A percentile compares a stretch with the other conserved stretches of the same genome.
These are phyloP conservation scores for Fragum sueziense DNA, from an alignment of 2,888 invertebrate genomes.

Conservation along the genomic window DNA sequence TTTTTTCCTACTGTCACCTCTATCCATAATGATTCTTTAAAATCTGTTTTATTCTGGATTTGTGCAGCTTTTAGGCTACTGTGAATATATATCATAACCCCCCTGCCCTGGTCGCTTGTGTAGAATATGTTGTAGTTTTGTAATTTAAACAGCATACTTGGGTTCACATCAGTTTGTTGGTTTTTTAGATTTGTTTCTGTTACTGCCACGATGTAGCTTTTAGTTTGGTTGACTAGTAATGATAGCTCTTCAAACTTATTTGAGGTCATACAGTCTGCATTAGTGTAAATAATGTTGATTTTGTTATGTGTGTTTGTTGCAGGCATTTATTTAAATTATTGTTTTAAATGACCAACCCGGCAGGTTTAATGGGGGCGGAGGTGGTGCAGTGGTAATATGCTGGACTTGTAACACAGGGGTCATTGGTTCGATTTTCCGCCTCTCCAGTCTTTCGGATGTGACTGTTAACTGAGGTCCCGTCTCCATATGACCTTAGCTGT, in stretches of 20 bases:
- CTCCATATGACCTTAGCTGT: no score
- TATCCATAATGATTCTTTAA: no score
- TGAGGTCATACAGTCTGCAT: not conserved
- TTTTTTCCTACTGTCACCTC: no score
- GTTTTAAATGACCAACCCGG: not conserved
- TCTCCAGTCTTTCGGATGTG: no score
- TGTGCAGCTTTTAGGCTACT: not conserved
- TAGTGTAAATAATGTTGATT: slow-evolving; percentile 6
- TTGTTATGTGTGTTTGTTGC: not conserved
- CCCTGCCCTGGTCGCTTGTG: not conserved
- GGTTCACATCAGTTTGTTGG: no score
- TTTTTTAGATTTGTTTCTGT: no score
- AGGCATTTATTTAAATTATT: not conserved
- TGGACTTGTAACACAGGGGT: no score
- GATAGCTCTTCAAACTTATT: not conserved
- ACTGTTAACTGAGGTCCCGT: no score
- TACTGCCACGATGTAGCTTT: not conserved
- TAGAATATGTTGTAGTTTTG: not conserved
- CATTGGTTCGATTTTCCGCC: no score
- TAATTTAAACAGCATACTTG: no score
- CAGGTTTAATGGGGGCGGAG: not conserved
- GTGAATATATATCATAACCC: not conserved
- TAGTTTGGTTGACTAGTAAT: not conserved
- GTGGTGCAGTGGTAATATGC: no score
- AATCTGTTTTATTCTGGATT: no score